Evolutionary conservation across 2,113 vertebrate species (phyloP).

Genomic region (Urocolius indicus): DNA sequence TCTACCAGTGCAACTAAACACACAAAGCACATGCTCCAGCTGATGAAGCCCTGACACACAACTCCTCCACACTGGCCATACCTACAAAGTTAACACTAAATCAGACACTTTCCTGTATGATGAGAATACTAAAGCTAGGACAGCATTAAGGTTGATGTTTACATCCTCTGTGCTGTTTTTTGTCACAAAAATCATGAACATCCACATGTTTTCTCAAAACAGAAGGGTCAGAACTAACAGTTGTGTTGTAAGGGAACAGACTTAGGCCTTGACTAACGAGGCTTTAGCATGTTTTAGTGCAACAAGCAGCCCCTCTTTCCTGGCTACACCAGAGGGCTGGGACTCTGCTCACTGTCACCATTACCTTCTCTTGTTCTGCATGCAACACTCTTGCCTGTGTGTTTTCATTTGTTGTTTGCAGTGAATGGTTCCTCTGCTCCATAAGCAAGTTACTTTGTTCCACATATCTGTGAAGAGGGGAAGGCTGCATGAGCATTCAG

Average conservation of each 20-base stretch:
- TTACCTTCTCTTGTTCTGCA: constrained; percentile 96
- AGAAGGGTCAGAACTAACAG: background rate
- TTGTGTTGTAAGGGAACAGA: background rate
- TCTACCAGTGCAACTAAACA: background rate
- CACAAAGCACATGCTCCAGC: background rate
- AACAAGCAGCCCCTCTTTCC: background rate
- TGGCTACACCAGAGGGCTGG: background rate
- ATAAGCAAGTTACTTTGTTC: constrained; percentile 93
- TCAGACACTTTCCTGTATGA: background rate
- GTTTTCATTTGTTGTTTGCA: constrained; percentile 88
- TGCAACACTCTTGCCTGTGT: constrained; percentile 91
- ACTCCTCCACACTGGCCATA: background rate
- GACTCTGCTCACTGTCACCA: background rate
- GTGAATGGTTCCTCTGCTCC: constrained; percentile 92
- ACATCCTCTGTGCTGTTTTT: background rate
- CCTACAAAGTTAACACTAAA: background rate
- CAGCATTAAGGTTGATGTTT: background rate
- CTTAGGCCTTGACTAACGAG: background rate
- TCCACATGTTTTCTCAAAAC: background rate
- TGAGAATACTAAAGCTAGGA: background rate
- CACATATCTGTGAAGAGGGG: constrained; percentile 80
- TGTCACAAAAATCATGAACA: background rate
- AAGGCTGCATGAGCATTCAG: background rate
- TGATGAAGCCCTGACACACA: background rate
- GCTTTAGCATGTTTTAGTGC: background rate